Evolutionary conservation across 92 coral and sea anemone species (phyloP), one percentile per base, ranked within the genome.

Genomic region (Porites lobata): DNA sequence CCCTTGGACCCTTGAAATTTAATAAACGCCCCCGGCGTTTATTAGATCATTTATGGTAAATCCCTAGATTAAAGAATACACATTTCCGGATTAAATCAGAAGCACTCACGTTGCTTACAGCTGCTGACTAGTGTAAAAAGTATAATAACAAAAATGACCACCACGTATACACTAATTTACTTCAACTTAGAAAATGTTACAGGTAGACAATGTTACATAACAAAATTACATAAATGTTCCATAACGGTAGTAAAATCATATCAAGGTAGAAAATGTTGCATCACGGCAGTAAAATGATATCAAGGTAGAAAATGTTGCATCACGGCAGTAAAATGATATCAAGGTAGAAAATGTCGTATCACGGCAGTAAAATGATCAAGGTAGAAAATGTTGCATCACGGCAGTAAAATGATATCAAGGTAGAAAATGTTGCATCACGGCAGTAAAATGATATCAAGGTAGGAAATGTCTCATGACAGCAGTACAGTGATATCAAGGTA

Each of bases 391-490:
- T 53, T 0, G 1, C 12, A 53, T 53, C 58, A 53, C 9, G 58
- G 1, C 4, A 4, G 58, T 29, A 71, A 71, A 38, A 20, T 71
- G 52, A 24, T 32, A 71, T 32, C 76, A 71, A 71, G 57, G 20
- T 14, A 26, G 76, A 38, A 26, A 8, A 10, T 6, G 7, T 32
- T 6, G 5, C 17, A 17, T 38, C 76, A 29, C n/a, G 76, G 56
- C 3, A 71, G 57, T 71, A 71, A 71, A 9, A 1, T 50, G 76
- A 71, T 38, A 71, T 32, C 76, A 71, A 71, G 76, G 57, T 9
- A 71, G 32, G 1, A 56, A 72, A 50, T 24, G 8, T 38, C 14
- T 14, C 57, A 72, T 50, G 22, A n/a, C 17, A 0, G 57, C 13
- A 50, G 57, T 7, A 72, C 47, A 24, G 2, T 38, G 76, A 72